phyloP scores from a whole-genome alignment of 2,113 vertebrate species.

The Furnarius figulus region DNA sequence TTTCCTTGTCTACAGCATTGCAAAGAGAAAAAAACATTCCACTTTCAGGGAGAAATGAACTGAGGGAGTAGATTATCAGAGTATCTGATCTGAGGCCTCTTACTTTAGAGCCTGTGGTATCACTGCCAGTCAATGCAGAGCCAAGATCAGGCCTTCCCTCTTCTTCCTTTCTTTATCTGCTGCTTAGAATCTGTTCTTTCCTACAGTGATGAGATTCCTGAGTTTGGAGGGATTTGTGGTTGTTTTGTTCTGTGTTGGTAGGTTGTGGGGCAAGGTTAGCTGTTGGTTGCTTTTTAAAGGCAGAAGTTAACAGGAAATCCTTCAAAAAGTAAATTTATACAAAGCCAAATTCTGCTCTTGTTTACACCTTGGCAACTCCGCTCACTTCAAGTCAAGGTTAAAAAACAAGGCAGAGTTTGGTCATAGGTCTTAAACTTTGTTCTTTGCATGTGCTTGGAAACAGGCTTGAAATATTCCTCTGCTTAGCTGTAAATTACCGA shows the following conservation, averaged over 20 bases:
- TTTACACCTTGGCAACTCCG: neutral
- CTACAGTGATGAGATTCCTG: neutral
- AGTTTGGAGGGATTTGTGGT: neutral
- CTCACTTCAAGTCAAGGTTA: neutral
- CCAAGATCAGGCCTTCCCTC: neutral
- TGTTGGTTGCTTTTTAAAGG: neutral
- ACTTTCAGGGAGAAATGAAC: neutral
- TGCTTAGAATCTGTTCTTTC: neutral
- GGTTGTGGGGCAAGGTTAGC: neutral
- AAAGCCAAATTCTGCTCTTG: neutral
- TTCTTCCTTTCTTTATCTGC: neutral
- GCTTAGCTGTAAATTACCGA: neutral
- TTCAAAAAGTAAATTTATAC: neutral
- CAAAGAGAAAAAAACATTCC: neutral
- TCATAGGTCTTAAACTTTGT: neutral
- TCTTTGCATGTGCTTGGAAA: neutral
- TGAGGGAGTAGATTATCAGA: neutral
- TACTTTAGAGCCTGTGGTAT: neutral
- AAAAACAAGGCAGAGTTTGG: slow-evolving; percentile 6
- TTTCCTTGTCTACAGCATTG: neutral
- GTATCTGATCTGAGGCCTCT: neutral
- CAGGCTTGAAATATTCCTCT: neutral
- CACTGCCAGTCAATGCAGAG: neutral
- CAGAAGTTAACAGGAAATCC: neutral
- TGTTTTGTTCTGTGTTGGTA: neutral